Evolutionary conservation across 2,888 invertebrate genomes (phyloP).

Genomic region (Blastobasis lacticolella): DNA sequence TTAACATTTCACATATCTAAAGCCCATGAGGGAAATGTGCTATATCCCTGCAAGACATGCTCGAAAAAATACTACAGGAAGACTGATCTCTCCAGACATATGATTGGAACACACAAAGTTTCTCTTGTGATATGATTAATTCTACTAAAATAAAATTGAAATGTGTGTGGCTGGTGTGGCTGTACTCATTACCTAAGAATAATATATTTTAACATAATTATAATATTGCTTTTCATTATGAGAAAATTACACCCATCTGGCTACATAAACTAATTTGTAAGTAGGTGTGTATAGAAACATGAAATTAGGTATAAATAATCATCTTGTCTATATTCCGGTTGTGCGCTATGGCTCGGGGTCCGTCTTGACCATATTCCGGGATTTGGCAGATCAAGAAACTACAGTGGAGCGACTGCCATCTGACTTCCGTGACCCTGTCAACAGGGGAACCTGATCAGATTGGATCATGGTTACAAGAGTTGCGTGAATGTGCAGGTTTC

Average conservation of each 20-base stretch:
- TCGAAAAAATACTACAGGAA: conserved; percentile 56
- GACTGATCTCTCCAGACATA: conserved; percentile 57
- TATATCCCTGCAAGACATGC: conserved; percentile 51
- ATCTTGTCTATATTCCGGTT: too few species aligned
- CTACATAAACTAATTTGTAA: background rate
- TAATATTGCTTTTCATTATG: too few species aligned
- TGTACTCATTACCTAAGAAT: background rate
- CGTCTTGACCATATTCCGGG: too few species aligned
- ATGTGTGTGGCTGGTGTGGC: background rate
- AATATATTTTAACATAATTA: background rate
- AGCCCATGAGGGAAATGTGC: conserved; percentile 42
- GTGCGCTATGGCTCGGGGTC: too few species aligned
- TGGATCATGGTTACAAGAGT: too few species aligned
- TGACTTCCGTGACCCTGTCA: too few species aligned
- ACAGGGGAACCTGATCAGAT: too few species aligned
- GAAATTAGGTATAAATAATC: too few species aligned
- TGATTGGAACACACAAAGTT: conserved; percentile 51
- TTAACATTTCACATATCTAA: conserved; percentile 50
- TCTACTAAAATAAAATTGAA: background rate
- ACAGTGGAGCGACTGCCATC: too few species aligned
- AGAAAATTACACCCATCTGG: background rate
- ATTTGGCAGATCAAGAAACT: too few species aligned
- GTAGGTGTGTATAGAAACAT: too few species aligned
- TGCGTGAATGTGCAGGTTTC: too few species aligned
- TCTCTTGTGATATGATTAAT: conserved; percentile 20